These are phyloP conservation scores for Cheilosia scutellata DNA, from an alignment of 2,888 invertebrate species.

Conservation along the genomic window DNA sequence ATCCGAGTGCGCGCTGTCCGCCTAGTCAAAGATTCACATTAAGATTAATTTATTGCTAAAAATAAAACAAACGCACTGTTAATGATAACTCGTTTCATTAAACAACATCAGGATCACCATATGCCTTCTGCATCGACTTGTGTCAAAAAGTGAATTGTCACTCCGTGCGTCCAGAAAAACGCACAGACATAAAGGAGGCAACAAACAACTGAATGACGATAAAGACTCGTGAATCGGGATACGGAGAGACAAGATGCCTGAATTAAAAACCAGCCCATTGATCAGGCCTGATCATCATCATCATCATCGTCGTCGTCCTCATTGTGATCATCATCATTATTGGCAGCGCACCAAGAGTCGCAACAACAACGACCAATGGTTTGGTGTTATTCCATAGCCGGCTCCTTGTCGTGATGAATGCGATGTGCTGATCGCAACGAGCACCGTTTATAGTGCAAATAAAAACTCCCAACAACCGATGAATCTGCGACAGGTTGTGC, in stretches of 20 bases:
- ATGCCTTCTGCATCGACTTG: slow-evolving; percentile 36
- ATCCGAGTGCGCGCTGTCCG: background rate
- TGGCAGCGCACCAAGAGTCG: slow-evolving; percentile 46
- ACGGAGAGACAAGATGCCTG: slow-evolving; percentile 47
- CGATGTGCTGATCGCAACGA: slow-evolving; percentile 66
- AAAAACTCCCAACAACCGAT: slow-evolving; percentile 62
- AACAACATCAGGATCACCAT: slow-evolving; percentile 59
- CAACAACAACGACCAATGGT: slow-evolving; percentile 19
- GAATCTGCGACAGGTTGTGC: slow-evolving; percentile 69
- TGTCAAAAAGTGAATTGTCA: slow-evolving; percentile 65
- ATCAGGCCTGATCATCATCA: slow-evolving; percentile 46
- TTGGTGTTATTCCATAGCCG: slow-evolving; percentile 27
- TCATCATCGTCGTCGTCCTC: background rate
- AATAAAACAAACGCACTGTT: slow-evolving; percentile 56
- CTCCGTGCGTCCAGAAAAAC: slow-evolving; percentile 17
- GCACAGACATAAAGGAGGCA: slow-evolving; percentile 72
- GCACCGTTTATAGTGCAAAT: slow-evolving; percentile 71
- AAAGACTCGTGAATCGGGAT: slow-evolving; percentile 36
- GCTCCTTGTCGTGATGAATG: slow-evolving; percentile 65
- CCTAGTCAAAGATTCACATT: slow-evolving; percentile 61
- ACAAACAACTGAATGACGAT: slow-evolving; percentile 52
- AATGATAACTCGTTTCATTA: slow-evolving; percentile 63
- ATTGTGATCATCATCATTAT: slow-evolving; percentile 57
- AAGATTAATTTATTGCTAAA: slow-evolving; percentile 66
- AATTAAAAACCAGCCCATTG: slow-evolving; percentile 67